Base-by-base conservation (phyloP, 92 coral and sea anemone genomes). In the Epizoanthus scotinus region DNA sequence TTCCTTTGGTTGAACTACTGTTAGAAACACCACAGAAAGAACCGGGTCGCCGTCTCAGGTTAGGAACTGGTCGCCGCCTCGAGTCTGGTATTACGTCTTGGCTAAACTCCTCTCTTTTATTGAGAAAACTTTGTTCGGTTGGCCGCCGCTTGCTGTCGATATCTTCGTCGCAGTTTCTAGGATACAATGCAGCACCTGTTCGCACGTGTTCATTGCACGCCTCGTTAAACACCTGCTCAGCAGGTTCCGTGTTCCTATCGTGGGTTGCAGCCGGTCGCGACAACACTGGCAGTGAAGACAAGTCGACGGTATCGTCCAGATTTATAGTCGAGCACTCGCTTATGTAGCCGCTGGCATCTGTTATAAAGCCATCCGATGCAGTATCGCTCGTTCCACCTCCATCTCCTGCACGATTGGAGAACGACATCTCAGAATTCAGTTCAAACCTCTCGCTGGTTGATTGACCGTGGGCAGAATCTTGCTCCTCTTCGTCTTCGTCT, bases 331-430 rank as follows among this genome's bases (percentile, higher is more conserved):
- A 75, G 40, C 81, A 75, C 50, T 75, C 81, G 49, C 81, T 75
- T 1, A 25, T 22, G 54, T 75, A 75, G 26, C 68, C 81, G 18
- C 68, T 75, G 25, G 67, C 81, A 21, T 75, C 81, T 57, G 81
- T 75, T 31, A 28, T 20, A 75, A 75, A 75, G 28, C 81, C 81
- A 22, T 75, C 55, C 2, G 52, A 44, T 42, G 29, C 56, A 14
- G 25, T 5, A 55, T 55, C 78, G 36, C 63, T 13, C 12, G 61
- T 6, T 22, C 27, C 57, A 38, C 26, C 68, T 36, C 68, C 44
- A 20, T 22, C 21, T 25, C 21, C 21, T 36, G 40, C 12, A 3
- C 24, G n/a, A 58, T 15, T 57, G 6, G 24, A 2, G 24, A 34
- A 36, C 50, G 13, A 0, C 6, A 20, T 47, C 52, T 15, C 56